Evolutionary conservation across 2,888 invertebrate species (phyloP).

Genomic region (Bombylius discolor): DNA sequence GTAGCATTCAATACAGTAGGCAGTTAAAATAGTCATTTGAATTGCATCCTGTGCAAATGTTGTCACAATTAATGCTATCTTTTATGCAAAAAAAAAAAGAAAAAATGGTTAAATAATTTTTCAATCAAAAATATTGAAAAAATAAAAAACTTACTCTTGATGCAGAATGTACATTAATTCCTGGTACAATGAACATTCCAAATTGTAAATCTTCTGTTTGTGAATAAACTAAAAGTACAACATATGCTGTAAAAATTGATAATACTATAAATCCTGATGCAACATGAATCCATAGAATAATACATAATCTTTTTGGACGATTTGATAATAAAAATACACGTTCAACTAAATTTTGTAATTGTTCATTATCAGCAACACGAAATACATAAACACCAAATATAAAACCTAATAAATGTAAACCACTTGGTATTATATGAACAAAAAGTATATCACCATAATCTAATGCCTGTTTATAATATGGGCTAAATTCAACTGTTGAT

Average conservation of each 20-base stretch:
- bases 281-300: constrained; percentile 60
- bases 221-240: constrained; percentile 34
- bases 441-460: constrained; percentile 57
- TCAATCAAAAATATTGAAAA: background rate
- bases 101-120: background rate
- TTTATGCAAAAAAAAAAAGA: constrained; percentile 25
- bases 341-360: constrained; percentile 70
- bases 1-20: constrained; percentile 72
- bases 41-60: constrained; percentile 68
- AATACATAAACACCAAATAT: constrained; percentile 60
- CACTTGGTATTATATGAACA: constrained; percentile 59
- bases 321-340: constrained; percentile 61
- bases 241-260: constrained; percentile 49
- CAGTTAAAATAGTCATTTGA: constrained; percentile 68
- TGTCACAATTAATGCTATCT: constrained; percentile 50
- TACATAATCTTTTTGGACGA: constrained; percentile 55
- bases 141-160: constrained; percentile 5
- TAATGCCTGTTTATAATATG: constrained; percentile 1
- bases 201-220: constrained; percentile 6
- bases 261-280: constrained; percentile 57
- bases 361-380: constrained; percentile 66
- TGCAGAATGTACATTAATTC: constrained; percentile 1
- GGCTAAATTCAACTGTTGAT: background rate
- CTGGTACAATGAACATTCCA: constrained; percentile 4
- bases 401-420: constrained; percentile 59